Base-by-base conservation (phyloP, 2,797 vertebrate species). In the Chromobotia macracanthus region DNA sequence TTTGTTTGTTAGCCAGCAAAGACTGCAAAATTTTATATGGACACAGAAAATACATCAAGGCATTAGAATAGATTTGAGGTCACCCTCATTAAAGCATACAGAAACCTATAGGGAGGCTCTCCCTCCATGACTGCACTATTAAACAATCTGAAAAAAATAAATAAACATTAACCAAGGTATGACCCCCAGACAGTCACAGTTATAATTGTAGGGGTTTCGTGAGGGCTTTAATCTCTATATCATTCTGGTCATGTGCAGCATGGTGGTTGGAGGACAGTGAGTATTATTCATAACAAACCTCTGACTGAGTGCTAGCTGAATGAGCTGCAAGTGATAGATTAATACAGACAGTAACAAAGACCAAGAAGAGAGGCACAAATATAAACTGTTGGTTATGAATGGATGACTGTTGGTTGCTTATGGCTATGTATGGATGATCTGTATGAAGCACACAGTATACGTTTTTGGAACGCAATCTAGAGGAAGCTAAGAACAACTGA, bases 261-360 rank as follows among this genome's bases (percentile, higher is more conserved):
- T 72, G 46, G 18, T 18, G 23, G 31, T 73, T 35, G 50, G 38
- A 21, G 58, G 65, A 78, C 68, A 23, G 64, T 31, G 50, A 71
- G n/a, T 60, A 58, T 74, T 79, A 58, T 31, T 64, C 56, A 56
- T 78, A 76, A 78, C 69, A 69, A n/a, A 19, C 18, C 46, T 61
- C 51, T 65, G 28, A 68, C 18, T 25, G 51, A 44, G n/a, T 2
- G 5, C 11, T 16, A 75, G 44, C 38, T 41, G 9, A 41, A 48
- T 23, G 44, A 50, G 23, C 21, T 46, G 23, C 23, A 58, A 74
- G 64, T 48, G 48, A 48, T 19, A 28, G 9, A 67, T 72, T 67
- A 41, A 9, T 41, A 41, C 38, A 41, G 38, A 8, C 1, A 9
- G 8, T 41, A 41, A 41, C 38, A 9, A 10, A 41, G 9, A 2